Conservation (phyloP, 92 coral and sea anemone genomes). For the Porites divaricata region DNA sequence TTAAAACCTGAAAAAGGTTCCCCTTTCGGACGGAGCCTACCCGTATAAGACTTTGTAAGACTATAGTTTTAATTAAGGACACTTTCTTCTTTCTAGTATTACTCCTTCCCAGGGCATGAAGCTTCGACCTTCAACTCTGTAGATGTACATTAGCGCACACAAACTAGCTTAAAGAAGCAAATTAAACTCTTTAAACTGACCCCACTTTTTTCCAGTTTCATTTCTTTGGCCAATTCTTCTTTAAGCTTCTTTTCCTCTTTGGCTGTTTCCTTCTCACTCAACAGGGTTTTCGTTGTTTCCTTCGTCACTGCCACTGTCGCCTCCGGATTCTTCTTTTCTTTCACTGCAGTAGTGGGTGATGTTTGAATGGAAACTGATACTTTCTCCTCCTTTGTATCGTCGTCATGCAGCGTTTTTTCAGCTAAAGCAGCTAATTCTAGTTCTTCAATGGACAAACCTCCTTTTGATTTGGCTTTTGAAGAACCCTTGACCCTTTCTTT, state of each 20-base stretch:
- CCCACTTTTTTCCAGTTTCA: slow-evolving; percentile 15
- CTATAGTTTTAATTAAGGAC: too few relatives aligned
- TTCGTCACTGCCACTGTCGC: slow-evolving; percentile 4
- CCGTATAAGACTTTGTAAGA: too few relatives aligned
- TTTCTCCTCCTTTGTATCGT: not conserved
- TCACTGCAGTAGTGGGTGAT: not conserved
- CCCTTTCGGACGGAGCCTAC: too few relatives aligned
- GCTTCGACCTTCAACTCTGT: too few relatives aligned
- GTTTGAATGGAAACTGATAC: not conserved
- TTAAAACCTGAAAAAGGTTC: too few relatives aligned
- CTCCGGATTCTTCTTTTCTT: slow-evolving; percentile 12
- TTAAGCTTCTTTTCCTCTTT: slow-evolving; percentile 13
- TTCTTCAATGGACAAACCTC: slow-evolving; percentile 23
- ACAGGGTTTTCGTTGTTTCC: not conserved
- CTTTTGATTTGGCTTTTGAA: not conserved
- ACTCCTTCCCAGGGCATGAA: too few relatives aligned
- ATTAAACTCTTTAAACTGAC: not conserved
- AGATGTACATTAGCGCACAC: too few relatives aligned
- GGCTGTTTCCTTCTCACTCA: slow-evolving; percentile 12
- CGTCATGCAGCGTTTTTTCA: slow-evolving; percentile 3
- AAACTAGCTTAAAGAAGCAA: too few relatives aligned
- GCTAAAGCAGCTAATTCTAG: slow-evolving; percentile 17
- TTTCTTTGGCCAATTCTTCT: not conserved
- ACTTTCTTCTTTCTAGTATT: too few relatives aligned
- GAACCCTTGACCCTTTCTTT: not conserved